phyloP scores from a whole-genome alignment of 2,888 invertebrate genomes.

The Lypha dubia region DNA sequence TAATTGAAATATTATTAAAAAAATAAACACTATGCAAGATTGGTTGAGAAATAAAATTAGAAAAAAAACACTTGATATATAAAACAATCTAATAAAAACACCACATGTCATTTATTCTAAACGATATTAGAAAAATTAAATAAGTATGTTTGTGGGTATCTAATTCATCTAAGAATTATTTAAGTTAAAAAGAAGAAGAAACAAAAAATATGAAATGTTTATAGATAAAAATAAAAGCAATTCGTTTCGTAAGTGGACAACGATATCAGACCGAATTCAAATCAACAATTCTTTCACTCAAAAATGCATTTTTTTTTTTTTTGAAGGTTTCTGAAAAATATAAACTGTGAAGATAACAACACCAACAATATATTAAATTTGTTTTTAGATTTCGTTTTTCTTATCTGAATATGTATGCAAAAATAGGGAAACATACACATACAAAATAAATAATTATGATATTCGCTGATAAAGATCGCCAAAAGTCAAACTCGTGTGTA shows the following conservation, averaged over 20 bases:
- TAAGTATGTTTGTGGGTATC: no score
- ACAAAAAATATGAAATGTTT: neutral
- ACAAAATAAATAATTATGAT: slow-evolving; percentile 36
- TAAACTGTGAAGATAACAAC: slow-evolving; percentile 26
- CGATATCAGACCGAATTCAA: neutral
- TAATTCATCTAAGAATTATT: neutral
- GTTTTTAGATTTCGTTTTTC: slow-evolving; percentile 10
- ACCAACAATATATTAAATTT: neutral
- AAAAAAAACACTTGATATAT: slow-evolving; percentile 22
- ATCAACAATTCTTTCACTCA: slow-evolving; percentile 1
- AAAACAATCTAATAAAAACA: slow-evolving; percentile 1
- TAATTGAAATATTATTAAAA: slow-evolving; percentile 22
- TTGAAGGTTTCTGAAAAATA: neutral
- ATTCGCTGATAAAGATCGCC: slow-evolving; percentile 36
- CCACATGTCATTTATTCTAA: neutral
- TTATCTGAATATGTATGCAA: slow-evolving; percentile 37
- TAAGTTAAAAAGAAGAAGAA: neutral
- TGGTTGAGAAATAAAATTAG: neutral
- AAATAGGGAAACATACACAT: neutral
- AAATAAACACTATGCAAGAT: neutral
- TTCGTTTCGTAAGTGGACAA: neutral
- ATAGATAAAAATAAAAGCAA: slow-evolving; percentile 12
- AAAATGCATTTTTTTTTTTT: slow-evolving; percentile 10
- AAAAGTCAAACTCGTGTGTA: neutral
- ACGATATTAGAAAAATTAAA: slow-evolving; percentile 8